phyloP scores from a whole-genome alignment of 2,113 vertebrate genomes.

The Tragulus kanchil region DNA sequence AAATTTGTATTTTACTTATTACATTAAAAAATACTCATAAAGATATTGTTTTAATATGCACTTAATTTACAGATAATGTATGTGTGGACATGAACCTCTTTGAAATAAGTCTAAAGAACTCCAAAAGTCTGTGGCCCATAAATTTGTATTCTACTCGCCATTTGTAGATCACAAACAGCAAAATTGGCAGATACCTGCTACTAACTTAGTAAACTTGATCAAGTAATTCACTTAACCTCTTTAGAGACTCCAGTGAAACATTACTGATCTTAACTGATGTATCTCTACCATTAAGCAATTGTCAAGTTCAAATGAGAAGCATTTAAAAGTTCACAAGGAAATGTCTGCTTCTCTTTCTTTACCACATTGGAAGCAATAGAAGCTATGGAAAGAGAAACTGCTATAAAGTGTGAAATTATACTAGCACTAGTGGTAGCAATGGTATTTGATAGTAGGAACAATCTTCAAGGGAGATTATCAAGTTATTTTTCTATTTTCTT shows the following conservation, averaged over 20 bases:
- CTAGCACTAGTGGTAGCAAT: neutral
- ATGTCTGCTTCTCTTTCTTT: neutral
- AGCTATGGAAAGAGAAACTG: neutral
- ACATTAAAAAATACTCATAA: neutral
- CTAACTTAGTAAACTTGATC: neutral
- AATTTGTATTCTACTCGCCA: neutral
- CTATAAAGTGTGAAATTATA: neutral
- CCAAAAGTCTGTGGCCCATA: neutral
- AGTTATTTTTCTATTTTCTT: neutral
- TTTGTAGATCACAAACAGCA: neutral
- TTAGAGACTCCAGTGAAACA: neutral
- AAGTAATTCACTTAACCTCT: neutral
- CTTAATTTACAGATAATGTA: neutral
- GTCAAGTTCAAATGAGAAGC: neutral
- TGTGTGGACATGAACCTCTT: neutral
- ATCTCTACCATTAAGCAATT: neutral
- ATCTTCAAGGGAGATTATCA: too few species aligned
- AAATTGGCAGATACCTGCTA: neutral
- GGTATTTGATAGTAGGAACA: neutral
- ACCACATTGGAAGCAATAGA: neutral
- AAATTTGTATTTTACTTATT: neutral
- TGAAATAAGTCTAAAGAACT: neutral
- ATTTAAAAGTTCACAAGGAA: neutral
- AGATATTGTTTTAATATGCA: neutral
- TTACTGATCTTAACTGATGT: neutral